phyloP scores from a whole-genome alignment of 2,888 invertebrate genomes.

The Dorcus parallelipipedus region DNA sequence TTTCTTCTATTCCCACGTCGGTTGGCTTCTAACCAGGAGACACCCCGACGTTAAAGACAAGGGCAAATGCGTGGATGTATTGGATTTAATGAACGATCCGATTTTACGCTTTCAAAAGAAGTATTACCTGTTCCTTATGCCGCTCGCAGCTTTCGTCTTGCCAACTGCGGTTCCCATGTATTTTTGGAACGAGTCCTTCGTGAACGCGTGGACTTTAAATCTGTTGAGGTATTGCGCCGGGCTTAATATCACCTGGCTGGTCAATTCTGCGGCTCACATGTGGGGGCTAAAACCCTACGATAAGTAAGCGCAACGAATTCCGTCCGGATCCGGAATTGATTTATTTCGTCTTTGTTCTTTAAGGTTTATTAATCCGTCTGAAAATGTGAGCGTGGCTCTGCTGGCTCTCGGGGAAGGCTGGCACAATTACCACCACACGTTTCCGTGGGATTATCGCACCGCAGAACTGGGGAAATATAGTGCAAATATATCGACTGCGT shows the following conservation, averaged over 20 bases:
- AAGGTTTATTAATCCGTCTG: constrained; percentile 66
- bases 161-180: constrained; percentile 75
- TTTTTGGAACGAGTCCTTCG: constrained; percentile 71
- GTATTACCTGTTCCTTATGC: constrained; percentile 75
- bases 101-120: constrained; percentile 85
- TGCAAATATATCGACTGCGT: constrained; percentile 70
- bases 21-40: constrained; percentile 89
- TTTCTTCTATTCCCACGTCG: constrained; percentile 94
- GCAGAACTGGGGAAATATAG: constrained; percentile 72
- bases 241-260: constrained; percentile 85
- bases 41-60: constrained; percentile 86
- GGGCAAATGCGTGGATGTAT: constrained; percentile 80
- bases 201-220: constrained; percentile 65
- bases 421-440: constrained; percentile 85
- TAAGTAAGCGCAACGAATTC: constrained; percentile 49
- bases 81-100: constrained; percentile 78
- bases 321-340: no score
- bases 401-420: constrained; percentile 75
- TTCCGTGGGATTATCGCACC: constrained; percentile 84
- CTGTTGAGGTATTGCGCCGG: constrained; percentile 76
- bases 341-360: neutral
- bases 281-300: constrained; percentile 76
- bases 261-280: constrained; percentile 86
- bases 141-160: constrained; percentile 70
- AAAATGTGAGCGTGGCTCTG: constrained; percentile 66